These are phyloP conservation scores for Odontamblyopus lacepedii DNA, from an alignment of 2,797 vertebrate genomes.

Conservation along the genomic window DNA sequence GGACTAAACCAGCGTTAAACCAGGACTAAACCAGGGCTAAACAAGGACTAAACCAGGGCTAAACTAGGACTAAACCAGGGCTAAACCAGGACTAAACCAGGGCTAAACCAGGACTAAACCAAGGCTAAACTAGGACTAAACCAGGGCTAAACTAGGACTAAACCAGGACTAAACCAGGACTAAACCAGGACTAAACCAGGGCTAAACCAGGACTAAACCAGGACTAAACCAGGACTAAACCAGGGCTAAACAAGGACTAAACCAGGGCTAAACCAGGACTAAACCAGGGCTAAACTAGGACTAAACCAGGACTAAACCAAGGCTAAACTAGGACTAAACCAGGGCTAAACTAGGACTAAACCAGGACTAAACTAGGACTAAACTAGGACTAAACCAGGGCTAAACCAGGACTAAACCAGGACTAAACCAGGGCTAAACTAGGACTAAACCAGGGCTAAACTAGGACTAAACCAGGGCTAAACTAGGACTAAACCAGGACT, in stretches of 20 bases:
- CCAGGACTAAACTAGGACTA: background rate
- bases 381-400: too few relatives aligned
- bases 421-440: background rate
- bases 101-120: background rate
- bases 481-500: background rate
- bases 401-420: background rate
- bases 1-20: too few relatives aligned
- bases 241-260: too few relatives aligned
- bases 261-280: background rate
- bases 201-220: background rate
- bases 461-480: background rate
- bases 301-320: background rate
- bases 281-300: background rate
- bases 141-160: background rate
- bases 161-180: background rate
- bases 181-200: background rate
- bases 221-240: background rate
- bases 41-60: background rate
- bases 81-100: background rate
- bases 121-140: background rate
- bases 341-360: background rate
- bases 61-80: background rate
- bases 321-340: background rate
- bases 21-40: background rate
- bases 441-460: background rate